Evolutionary conservation across 2,797 vertebrate species (phyloP).

Genomic region (Mycteria americana): DNA sequence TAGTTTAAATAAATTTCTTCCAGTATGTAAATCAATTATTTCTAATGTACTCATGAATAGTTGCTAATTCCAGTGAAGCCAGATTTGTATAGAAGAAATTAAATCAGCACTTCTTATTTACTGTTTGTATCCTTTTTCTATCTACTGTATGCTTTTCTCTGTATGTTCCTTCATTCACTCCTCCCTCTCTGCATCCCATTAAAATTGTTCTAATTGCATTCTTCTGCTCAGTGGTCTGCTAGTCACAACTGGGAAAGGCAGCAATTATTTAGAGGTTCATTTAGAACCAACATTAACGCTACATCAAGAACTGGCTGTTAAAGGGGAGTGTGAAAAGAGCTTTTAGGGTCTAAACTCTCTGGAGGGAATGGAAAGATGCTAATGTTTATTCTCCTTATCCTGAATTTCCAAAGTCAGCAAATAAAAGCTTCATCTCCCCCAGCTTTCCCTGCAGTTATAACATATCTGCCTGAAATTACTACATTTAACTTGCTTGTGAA

Average conservation of each 20-base stretch:
- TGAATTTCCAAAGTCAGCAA: background rate
- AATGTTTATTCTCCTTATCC: background rate
- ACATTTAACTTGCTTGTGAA: background rate
- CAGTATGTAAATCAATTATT: background rate
- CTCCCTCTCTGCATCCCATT: background rate
- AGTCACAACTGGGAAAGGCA: background rate
- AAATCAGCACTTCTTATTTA: slow-evolving; percentile 3
- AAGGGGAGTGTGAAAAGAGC: background rate
- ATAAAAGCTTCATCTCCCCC: background rate
- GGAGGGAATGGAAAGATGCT: background rate
- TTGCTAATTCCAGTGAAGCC: background rate
- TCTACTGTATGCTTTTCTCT: background rate
- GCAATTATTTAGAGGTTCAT: background rate
- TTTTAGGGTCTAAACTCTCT: background rate
- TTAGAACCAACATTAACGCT: background rate
- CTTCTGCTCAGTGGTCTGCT: background rate
- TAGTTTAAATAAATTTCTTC: slow-evolving; percentile 2
- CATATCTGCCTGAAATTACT: background rate
- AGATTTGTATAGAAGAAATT: background rate
- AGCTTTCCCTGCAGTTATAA: background rate
- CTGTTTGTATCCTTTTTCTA: background rate
- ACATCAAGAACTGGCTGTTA: background rate
- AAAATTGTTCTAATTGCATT: slow-evolving; percentile 3
- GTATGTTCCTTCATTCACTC: background rate
- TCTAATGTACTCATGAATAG: background rate